Conservation (phyloP, 2,888 invertebrate genomes). For the Zeuzera pyrina region DNA sequence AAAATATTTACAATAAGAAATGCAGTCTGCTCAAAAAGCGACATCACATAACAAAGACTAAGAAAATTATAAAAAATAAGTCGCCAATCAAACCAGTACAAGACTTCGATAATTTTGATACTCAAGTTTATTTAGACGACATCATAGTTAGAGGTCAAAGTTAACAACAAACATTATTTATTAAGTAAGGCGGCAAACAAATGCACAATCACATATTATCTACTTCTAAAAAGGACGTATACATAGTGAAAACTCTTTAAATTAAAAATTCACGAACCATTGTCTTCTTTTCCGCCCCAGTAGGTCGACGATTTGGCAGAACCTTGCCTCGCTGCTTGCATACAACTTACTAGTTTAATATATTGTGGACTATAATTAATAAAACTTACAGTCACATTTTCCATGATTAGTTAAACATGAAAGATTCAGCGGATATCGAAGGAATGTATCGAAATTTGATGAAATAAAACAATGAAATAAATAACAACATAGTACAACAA, state of each 20-base stretch:
- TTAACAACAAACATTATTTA: too few species aligned
- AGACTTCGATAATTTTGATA: too few species aligned
- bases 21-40: too few species aligned
- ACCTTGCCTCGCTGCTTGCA: constrained; percentile 69
- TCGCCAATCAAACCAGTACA: too few species aligned
- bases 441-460: neutral
- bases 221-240: constrained; percentile 27
- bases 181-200: too few species aligned
- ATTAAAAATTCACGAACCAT: constrained; percentile 45
- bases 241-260: constrained; percentile 3
- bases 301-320: constrained; percentile 59
- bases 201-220: constrained; percentile 56
- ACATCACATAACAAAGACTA: too few species aligned
- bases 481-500: constrained; percentile 34
- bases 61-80: too few species aligned
- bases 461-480: constrained; percentile 10
- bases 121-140: too few species aligned
- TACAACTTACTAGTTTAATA: constrained; percentile 53
- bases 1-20: too few species aligned
- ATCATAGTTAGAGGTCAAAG: too few species aligned
- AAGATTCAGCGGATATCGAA: neutral
- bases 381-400: neutral
- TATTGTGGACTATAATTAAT: neutral
- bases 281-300: constrained; percentile 68
- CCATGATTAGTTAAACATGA: neutral